phyloP scores from a whole-genome alignment of 2,888 invertebrate genomes.

The Lysandra bellargus region DNA sequence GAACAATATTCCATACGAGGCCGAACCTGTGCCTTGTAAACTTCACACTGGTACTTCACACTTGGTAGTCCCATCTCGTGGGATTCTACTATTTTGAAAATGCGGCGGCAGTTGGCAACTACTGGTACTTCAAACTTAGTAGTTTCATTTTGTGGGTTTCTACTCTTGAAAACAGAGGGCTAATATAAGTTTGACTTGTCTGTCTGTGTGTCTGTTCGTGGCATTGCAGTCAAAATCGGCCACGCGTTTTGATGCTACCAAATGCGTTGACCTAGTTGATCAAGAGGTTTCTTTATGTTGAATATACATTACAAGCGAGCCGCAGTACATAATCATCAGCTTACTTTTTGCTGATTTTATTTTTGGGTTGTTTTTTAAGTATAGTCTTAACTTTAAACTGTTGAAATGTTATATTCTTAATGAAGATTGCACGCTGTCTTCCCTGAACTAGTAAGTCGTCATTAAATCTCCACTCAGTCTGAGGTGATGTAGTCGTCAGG shows the following conservation, averaged over 20 bases:
- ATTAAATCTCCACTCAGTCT: neutral
- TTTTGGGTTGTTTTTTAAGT: no score
- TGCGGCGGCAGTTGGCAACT: neutral
- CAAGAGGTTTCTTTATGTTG: no score
- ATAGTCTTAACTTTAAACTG: neutral
- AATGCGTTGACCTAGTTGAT: no score
- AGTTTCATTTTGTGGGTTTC: neutral
- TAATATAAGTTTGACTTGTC: neutral
- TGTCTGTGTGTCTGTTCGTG: neutral
- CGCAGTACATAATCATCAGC: neutral
- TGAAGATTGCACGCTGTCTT: neutral
- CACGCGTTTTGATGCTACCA: no score
- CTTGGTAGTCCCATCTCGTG: no score
- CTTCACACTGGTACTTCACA: no score
- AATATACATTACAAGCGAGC: neutral
- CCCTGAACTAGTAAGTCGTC: neutral
- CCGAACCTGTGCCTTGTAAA: no score
- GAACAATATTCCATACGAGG: no score
- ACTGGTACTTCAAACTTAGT: neutral
- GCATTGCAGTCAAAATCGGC: no score
- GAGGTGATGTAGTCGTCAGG: slow-evolving; percentile 9
- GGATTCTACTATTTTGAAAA: no score
- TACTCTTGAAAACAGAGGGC: neutral
- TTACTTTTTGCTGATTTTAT: neutral
- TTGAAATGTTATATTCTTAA: neutral